phyloP scores from a whole-genome alignment of 2,113 vertebrate species.

The Pygoscelis antarcticus region DNA sequence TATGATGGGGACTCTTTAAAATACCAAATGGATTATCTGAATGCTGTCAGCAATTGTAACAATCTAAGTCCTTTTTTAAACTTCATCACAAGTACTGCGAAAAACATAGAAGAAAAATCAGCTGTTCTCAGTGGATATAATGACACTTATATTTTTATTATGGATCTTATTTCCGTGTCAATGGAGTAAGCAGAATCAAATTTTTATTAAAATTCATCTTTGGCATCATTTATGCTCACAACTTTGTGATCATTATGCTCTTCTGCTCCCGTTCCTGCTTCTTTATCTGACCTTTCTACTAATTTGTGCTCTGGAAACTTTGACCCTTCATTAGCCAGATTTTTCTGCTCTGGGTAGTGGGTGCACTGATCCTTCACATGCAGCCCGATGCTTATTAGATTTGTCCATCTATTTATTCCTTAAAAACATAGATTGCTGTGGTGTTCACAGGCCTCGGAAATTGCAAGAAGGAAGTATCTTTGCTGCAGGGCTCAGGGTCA shows the following conservation, averaged over 20 bases:
- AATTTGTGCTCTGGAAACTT: neutral
- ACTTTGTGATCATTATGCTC: neutral
- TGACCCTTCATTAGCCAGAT: neutral
- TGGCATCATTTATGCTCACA: conserved; percentile 17
- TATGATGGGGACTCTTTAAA: neutral
- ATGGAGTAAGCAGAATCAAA: neutral
- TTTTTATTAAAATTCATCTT: conserved; percentile 50
- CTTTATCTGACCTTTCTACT: neutral
- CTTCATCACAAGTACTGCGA: neutral
- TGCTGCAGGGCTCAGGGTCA: neutral
- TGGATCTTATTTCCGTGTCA: neutral
- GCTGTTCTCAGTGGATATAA: neutral
- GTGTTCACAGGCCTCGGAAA: neutral
- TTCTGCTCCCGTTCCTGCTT: neutral
- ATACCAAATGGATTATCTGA: neutral
- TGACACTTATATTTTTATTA: neutral
- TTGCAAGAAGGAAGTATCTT: neutral
- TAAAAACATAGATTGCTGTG: neutral
- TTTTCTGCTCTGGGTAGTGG: neutral
- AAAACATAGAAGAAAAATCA: neutral
- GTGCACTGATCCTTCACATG: neutral
- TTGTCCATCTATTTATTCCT: neutral
- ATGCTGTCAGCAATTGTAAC: neutral
- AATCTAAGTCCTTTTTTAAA: neutral
- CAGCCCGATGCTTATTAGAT: neutral